Evolutionary conservation across 1,140 invertebrate genomes (phyloP).

Genomic region (Ceratina japonica): DNA sequence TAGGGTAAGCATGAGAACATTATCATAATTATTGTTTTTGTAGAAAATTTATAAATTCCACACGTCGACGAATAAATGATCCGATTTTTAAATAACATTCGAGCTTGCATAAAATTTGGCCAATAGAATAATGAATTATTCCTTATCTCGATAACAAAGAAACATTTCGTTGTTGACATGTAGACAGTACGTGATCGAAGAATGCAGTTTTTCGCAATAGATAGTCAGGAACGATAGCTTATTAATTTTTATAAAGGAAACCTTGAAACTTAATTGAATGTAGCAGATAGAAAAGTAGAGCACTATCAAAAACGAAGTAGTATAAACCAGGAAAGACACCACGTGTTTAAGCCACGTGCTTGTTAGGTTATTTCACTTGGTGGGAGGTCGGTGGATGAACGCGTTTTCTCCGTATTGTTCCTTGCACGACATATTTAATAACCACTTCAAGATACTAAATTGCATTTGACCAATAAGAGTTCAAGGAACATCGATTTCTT

Average conservation of each 20-base stretch:
- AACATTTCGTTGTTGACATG: not conserved
- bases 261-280: too few relatives aligned
- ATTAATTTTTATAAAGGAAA: not conserved
- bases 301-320: conserved; percentile 20
- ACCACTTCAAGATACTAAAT: not conserved
- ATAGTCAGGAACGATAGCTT: too few relatives aligned
- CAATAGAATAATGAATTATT: not conserved
- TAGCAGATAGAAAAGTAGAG: not conserved
- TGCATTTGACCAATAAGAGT: too few relatives aligned
- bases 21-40: not conserved
- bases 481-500: too few relatives aligned
- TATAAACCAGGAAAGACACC: conserved; percentile 17
- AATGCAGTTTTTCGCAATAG: not conserved
- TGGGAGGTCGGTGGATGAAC: conserved; percentile 40
- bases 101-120: not conserved
- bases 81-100: not conserved
- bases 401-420: conserved; percentile 14
- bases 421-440: not conserved
- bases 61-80: not conserved
- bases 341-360: conserved; percentile 63
- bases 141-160: not conserved
- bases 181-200: not conserved
- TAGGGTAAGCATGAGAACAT: not conserved
- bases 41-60: not conserved
- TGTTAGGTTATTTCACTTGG: conserved; percentile 48